A percentile compares a stretch with the other conserved stretches of the same genome.
Evolutionary conservation across 2,113 vertebrate genomes (phyloP).

Genomic region (Scartelaos histophorus): DNA sequence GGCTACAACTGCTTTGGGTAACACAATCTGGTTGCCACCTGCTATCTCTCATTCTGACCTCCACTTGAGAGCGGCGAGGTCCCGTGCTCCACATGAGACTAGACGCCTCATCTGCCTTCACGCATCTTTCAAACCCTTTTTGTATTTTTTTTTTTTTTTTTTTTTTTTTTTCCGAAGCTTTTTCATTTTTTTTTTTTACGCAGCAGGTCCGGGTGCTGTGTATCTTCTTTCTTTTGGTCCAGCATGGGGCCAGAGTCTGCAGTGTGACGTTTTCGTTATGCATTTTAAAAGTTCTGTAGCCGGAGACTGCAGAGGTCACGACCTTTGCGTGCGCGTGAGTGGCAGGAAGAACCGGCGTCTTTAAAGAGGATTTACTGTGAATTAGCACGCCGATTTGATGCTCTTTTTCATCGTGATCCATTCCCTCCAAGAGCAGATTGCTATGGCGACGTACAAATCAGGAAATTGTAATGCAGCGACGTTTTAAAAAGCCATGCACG

Average conservation of each 20-base stretch:
- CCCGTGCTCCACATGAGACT: slow-evolving; percentile 51
- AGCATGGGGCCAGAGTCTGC: slow-evolving; percentile 40
- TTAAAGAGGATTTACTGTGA: slow-evolving; percentile 75
- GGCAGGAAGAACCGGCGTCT: slow-evolving; percentile 64
- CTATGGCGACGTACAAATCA: slow-evolving; percentile 45
- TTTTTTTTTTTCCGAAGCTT: no score
- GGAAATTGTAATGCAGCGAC: slow-evolving; percentile 57
- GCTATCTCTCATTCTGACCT: slow-evolving; percentile 56
- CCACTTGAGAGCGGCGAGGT: slow-evolving; percentile 37
- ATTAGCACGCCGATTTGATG: slow-evolving; percentile 69
- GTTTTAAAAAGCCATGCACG: slow-evolving; percentile 33
- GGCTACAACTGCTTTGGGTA: slow-evolving; percentile 31
- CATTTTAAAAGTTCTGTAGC: slow-evolving; percentile 61
- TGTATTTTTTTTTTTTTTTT: slow-evolving; percentile 21
- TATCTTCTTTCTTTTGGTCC: slow-evolving; percentile 64
- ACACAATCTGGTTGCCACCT: slow-evolving; percentile 62
- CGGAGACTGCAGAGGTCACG: slow-evolving; percentile 54
- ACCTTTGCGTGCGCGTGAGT: slow-evolving; percentile 59
- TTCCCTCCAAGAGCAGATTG: slow-evolving; percentile 25
- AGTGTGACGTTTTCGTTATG: slow-evolving; percentile 66
- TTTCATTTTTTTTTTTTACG: slow-evolving; percentile 18
- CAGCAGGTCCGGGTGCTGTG: slow-evolving; percentile 49
- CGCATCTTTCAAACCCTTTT: slow-evolving; percentile 45
- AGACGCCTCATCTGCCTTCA: slow-evolving; percentile 51
- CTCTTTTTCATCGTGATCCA: slow-evolving; percentile 49